These are phyloP conservation scores for Rhizomys pruinosus DNA, from an alignment of 2,113 vertebrate species.

Conservation along the genomic window DNA sequence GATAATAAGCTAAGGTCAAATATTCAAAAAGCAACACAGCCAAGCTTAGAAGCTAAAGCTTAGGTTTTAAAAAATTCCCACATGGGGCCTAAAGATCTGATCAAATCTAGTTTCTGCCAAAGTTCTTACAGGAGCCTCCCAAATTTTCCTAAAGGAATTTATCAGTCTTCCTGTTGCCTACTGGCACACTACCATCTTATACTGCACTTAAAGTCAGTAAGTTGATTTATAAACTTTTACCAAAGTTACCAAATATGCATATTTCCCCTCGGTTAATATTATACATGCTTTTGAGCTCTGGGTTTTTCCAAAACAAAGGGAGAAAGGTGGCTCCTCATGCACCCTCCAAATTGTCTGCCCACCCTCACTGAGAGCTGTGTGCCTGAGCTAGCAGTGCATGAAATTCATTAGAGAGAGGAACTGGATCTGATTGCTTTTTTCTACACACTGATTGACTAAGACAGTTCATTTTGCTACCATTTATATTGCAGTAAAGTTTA, in stretches of 20 bases:
- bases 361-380: background rate
- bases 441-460: constrained; percentile 81
- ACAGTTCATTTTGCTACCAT: constrained; percentile 83
- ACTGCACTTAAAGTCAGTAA: background rate
- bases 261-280: background rate
- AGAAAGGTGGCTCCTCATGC: background rate
- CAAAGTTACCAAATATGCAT: background rate
- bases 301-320: background rate
- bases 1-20: background rate
- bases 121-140: background rate
- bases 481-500: constrained; percentile 80
- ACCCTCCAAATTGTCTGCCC: constrained; percentile 18
- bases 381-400: constrained; percentile 22
- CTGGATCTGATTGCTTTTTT: constrained; percentile 80
- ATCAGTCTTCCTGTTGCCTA: background rate
- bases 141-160: background rate
- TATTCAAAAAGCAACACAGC: background rate
- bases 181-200: background rate
- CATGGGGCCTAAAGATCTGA: background rate
- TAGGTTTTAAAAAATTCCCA: background rate
- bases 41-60: background rate
- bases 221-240: background rate
- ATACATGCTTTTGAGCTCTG: background rate
- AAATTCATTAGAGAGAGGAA: constrained; percentile 78
- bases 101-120: background rate